phyloP scores from a whole-genome alignment of 1,140 invertebrate species.

The Whitmania pigra region DNA sequence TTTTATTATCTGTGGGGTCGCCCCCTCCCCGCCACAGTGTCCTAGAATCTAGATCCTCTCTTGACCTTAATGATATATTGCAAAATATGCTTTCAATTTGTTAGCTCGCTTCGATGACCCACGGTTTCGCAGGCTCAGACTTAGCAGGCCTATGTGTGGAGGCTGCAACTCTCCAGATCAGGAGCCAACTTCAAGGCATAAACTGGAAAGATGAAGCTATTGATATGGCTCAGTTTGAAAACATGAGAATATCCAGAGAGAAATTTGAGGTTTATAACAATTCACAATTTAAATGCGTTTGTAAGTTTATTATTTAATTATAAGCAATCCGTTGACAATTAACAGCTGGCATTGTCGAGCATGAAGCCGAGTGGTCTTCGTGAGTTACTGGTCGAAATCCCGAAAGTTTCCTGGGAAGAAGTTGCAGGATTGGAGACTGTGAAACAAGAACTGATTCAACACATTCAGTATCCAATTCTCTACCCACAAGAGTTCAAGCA shows the following conservation, averaged over 20 bases:
- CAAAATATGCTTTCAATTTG: background rate
- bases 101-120: conserved; percentile 79
- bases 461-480: conserved; percentile 90
- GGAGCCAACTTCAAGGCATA: conserved; percentile 99
- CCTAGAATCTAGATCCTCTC: no score
- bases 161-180: conserved; percentile 94
- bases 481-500: conserved; percentile 67
- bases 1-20: no score
- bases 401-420: conserved; percentile 91
- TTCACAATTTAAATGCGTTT: no score
- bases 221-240: conserved; percentile 62
- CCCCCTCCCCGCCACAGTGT: no score
- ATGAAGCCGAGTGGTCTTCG: conserved; percentile 90
- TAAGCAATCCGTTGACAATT: background rate
- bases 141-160: conserved; percentile 97
- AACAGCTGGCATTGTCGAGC: conserved; percentile 69
- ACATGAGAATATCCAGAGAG: background rate
- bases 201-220: conserved; percentile 98
- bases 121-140: conserved; percentile 97
- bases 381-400: conserved; percentile 96
- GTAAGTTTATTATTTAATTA: no score
- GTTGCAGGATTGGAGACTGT: conserved; percentile 92
- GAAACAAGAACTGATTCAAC: conserved; percentile 89
- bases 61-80: no score
- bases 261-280: background rate